phyloP scores from a whole-genome alignment of 2,113 vertebrate genomes.

The Pachypanchax playfairii region DNA sequence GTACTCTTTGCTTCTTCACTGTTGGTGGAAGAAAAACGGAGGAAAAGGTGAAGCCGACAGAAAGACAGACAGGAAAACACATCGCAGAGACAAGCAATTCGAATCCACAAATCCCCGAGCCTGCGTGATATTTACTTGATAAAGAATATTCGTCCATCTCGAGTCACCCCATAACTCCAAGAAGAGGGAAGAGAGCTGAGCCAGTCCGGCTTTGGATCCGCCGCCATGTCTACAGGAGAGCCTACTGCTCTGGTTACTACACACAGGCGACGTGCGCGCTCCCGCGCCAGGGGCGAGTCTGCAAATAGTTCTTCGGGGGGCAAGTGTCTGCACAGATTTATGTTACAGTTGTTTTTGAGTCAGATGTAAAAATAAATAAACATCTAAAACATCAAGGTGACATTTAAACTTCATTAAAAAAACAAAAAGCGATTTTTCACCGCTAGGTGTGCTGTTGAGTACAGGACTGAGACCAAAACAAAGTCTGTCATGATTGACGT shows the following conservation, averaged over 20 bases:
- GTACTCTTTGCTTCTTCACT: constrained; percentile 96
- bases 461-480: too few relatives aligned
- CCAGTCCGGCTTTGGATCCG: constrained; percentile 87
- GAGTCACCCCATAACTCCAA: constrained; percentile 88
- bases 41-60: constrained; percentile 38
- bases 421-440: too few relatives aligned
- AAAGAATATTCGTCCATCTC: constrained; percentile 89
- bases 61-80: constrained; percentile 19
- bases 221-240: constrained; percentile 84
- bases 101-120: constrained; percentile 26
- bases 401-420: too few relatives aligned
- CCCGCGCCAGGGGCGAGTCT: constrained; percentile 55
- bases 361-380: too few relatives aligned
- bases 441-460: too few relatives aligned
- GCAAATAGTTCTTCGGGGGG: too few relatives aligned
- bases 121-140: constrained; percentile 84
- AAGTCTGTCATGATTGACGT: too few relatives aligned
- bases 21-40: constrained; percentile 72
- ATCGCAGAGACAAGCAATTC: constrained; percentile 20
- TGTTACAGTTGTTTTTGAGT: too few relatives aligned
- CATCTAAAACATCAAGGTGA: too few relatives aligned
- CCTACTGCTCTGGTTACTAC: constrained; percentile 22
- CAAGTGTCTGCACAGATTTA: too few relatives aligned
- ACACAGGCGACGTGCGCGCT: constrained; percentile 57
- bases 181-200: constrained; percentile 85